Evolutionary conservation across 2,797 vertebrate species (phyloP).

Genomic region (Sternarchorhynchus goeldii): DNA sequence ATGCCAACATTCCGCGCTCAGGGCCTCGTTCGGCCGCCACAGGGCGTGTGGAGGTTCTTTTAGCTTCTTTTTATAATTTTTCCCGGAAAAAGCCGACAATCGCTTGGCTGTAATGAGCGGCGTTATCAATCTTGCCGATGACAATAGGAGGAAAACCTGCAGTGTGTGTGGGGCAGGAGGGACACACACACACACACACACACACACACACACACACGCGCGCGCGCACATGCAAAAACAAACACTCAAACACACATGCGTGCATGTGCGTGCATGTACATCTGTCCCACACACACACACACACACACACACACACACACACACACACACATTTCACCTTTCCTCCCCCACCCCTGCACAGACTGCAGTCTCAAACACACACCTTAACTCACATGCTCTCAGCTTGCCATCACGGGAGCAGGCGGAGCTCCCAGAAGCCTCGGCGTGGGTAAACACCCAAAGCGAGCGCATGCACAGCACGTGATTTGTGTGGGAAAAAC

Average conservation of each 20-base stretch:
- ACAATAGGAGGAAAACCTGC: slow-evolving; percentile 98
- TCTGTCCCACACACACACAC: not conserved
- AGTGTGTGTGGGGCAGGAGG: slow-evolving; percentile 84
- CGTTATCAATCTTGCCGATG: slow-evolving; percentile 92
- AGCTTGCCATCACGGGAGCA: not conserved
- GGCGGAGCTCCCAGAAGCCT: slow-evolving; percentile 28
- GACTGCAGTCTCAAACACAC: no score
- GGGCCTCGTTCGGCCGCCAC: slow-evolving; percentile 55
- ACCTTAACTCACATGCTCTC: no score
- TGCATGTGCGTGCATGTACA: slow-evolving; percentile 37
- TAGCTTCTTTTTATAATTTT: slow-evolving; percentile 99
- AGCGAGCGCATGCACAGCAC: slow-evolving; percentile 42
- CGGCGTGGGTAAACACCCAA: slow-evolving; percentile 45
- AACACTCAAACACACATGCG: not conserved
- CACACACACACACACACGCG: not conserved
- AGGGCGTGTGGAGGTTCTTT: slow-evolving; percentile 86
- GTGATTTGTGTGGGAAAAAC: slow-evolving; percentile 57
- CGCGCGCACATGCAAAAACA: no score
- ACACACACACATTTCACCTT: no score
- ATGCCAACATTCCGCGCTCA: slow-evolving; percentile 50
- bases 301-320: not conserved
- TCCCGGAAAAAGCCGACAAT: slow-evolving; percentile 98
- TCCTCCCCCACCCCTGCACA: no score
- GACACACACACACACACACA: slow-evolving; percentile 59
- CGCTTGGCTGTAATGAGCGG: slow-evolving; percentile 94